Conservation (phyloP, 2,113 vertebrate genomes). For the Conger conger region DNA sequence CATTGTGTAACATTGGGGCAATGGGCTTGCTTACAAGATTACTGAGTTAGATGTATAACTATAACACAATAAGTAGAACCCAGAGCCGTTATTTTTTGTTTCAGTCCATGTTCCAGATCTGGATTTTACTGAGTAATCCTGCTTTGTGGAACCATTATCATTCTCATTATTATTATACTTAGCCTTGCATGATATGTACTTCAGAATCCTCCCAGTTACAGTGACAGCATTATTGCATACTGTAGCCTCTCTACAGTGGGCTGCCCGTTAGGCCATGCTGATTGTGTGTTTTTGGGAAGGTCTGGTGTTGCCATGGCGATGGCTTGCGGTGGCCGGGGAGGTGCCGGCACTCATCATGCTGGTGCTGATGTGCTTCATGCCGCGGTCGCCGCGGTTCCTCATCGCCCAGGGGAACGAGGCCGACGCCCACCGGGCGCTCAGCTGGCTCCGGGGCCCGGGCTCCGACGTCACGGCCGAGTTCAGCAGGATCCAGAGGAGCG, state of each 20-base stretch:
- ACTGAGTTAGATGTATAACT: too few relatives aligned
- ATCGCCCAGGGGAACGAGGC: conserved; percentile 73
- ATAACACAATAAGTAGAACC: too few relatives aligned
- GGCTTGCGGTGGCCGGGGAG: conserved; percentile 83
- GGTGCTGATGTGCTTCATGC: conserved; percentile 83
- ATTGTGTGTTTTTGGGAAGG: conserved; percentile 59
- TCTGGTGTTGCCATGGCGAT: conserved; percentile 83
- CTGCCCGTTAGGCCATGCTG: background rate
- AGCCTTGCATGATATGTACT: too few relatives aligned
- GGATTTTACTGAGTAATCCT: too few relatives aligned
- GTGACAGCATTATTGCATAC: background rate
- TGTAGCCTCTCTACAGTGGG: background rate
- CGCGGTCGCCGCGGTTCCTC: conserved; percentile 87
- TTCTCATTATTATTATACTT: too few relatives aligned
- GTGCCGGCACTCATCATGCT: conserved; percentile 79
- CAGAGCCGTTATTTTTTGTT: too few relatives aligned
- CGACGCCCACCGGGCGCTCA: conserved; percentile 69
- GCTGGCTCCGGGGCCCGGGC: conserved; percentile 79
- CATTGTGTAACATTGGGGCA: too few relatives aligned
- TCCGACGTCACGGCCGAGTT: conserved; percentile 71
- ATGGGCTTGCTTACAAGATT: too few relatives aligned
- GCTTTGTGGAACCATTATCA: too few relatives aligned
- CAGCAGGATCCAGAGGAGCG: conserved; percentile 67
- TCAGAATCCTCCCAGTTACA: background rate
- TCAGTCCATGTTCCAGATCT: too few relatives aligned